These are phyloP conservation scores for Epinephelus lanceolatus DNA, from an alignment of 2,113 vertebrate genomes.

Conservation along the genomic window DNA sequence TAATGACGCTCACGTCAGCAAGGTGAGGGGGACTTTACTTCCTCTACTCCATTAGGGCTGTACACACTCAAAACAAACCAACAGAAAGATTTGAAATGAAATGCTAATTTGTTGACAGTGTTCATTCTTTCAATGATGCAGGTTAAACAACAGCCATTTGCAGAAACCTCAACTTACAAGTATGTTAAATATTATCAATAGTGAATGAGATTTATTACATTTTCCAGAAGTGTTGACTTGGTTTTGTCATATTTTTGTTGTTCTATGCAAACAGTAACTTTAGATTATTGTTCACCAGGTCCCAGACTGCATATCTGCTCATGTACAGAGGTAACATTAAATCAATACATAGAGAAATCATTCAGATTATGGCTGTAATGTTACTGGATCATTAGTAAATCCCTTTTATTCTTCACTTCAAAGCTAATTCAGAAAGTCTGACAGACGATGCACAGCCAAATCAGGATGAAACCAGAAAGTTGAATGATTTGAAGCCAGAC, in stretches of 20 bases:
- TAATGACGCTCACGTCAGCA: conserved; percentile 36
- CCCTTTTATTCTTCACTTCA: too few relatives aligned
- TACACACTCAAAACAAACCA: not conserved
- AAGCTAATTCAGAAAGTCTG: too few relatives aligned
- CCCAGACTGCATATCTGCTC: too few relatives aligned
- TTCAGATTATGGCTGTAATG: not conserved
- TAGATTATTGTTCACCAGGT: too few relatives aligned
- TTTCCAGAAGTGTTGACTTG: too few relatives aligned
- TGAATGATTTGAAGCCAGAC: too few relatives aligned
- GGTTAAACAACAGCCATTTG: not conserved
- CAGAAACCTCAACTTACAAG: not conserved
- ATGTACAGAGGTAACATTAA: too few relatives aligned
- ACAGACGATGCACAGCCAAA: too few relatives aligned
- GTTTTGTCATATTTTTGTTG: not conserved
- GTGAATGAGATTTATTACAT: too few relatives aligned
- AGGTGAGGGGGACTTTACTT: conserved; percentile 18
- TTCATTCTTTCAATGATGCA: not conserved
- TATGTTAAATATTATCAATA: not conserved
- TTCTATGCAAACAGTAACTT: not conserved
- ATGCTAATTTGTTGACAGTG: not conserved
- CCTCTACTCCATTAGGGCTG: too few relatives aligned
- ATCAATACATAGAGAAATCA: not conserved
- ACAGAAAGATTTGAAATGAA: not conserved
- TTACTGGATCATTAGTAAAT: not conserved
- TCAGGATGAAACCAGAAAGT: too few relatives aligned